These are phyloP conservation scores for Sterrhoptilus dennistouni DNA, from an alignment of 2,113 vertebrate species.

Conservation along the genomic window DNA sequence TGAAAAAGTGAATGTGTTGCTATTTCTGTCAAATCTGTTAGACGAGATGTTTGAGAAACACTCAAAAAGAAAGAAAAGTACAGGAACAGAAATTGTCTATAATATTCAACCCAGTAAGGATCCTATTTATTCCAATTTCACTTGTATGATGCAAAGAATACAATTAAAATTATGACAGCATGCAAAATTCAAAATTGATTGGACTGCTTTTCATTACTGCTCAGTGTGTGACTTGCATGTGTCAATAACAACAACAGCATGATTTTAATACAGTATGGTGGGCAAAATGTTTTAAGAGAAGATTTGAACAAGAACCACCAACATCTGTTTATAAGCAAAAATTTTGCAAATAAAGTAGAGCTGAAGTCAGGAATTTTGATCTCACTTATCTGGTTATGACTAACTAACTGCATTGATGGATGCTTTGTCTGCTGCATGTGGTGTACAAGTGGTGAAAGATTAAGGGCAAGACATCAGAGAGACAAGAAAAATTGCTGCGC, in stretches of 20 bases:
- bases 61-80: not conserved
- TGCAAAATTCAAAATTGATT: not conserved
- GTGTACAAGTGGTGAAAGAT: conserved; percentile 12
- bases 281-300: conserved; percentile 6
- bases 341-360: not conserved
- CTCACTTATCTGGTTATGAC: conserved; percentile 22
- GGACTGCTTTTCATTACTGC: conserved; percentile 50
- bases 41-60: not conserved
- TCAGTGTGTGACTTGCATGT: conserved; percentile 17
- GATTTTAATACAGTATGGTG: not conserved
- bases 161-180: conserved; percentile 2
- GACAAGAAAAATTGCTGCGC: not conserved
- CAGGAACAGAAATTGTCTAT: not conserved
- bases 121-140: conserved; percentile 8
- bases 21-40: not conserved
- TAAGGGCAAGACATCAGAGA: conserved; percentile 49
- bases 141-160: not conserved
- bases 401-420: not conserved
- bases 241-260: conserved; percentile 29
- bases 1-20: conserved; percentile 3
- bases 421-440: not conserved
- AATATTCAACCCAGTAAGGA: conserved; percentile 21
- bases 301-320: not conserved
- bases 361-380: conserved; percentile 12
- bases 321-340: conserved; percentile 18